Conservation (phyloP, 2,888 invertebrate genomes). For the Caenorhabditis sp. region DNA sequence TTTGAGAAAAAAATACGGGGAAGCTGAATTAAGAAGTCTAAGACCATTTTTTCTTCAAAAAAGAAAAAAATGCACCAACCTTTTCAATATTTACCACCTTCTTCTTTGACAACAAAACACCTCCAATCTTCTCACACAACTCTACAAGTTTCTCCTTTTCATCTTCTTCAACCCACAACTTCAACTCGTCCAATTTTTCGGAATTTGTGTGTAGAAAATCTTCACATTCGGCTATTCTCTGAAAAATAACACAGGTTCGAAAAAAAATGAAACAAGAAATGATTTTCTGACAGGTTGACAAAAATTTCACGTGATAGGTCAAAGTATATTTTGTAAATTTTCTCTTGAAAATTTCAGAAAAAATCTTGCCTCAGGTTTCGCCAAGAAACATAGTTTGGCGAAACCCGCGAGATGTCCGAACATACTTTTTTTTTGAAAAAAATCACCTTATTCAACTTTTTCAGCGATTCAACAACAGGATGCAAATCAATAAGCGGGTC, state of each 20-base stretch:
- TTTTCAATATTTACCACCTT: background rate
- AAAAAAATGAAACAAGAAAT: too few relatives aligned
- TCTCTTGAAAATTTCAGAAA: too few relatives aligned
- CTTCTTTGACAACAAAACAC: slow-evolving; percentile 25
- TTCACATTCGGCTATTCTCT: slow-evolving; percentile 49
- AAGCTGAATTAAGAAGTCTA: too few relatives aligned
- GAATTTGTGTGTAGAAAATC: slow-evolving; percentile 40
- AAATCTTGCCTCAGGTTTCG: too few relatives aligned
- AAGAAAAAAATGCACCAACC: background rate
- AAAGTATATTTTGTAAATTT: too few relatives aligned
- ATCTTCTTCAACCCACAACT: slow-evolving; percentile 16
- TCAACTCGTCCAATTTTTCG: slow-evolving; percentile 37
- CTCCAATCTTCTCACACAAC: slow-evolving; percentile 25
- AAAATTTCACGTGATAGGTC: too few relatives aligned
- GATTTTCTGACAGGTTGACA: too few relatives aligned
- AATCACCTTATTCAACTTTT: slow-evolving; percentile 77
- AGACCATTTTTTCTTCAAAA: background rate
- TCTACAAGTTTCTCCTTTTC: slow-evolving; percentile 21
- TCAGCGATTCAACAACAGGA: slow-evolving; percentile 86
- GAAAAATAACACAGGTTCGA: too few relatives aligned
- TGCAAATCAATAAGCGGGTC: slow-evolving; percentile 77
- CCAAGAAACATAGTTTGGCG: too few relatives aligned
- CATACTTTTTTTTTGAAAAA: slow-evolving; percentile 8
- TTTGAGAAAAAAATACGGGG: too few relatives aligned
- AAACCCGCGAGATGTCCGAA: too few relatives aligned